Conservation (phyloP, 2,113 vertebrate genomes). For the Clarias macrocephalus region DNA sequence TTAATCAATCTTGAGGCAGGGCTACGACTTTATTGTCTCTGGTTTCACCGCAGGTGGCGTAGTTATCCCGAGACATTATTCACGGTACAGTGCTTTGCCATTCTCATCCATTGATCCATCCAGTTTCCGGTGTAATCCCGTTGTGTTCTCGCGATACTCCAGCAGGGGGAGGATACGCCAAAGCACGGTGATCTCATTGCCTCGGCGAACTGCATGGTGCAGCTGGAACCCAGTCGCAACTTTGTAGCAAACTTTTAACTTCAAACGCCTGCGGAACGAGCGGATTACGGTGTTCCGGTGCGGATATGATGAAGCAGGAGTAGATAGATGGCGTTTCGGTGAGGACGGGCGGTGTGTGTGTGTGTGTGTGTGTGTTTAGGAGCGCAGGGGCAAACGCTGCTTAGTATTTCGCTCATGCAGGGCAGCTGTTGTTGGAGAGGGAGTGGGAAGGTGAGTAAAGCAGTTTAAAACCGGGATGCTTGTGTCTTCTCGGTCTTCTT, state of each 20-base stretch:
- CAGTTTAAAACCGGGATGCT: slow-evolving; percentile 9
- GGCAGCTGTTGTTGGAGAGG: slow-evolving; percentile 29
- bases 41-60: neutral
- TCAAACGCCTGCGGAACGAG: too few species aligned
- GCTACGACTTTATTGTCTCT: neutral
- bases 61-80: neutral
- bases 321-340: neutral
- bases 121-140: neutral
- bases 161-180: slow-evolving; percentile 16
- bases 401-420: slow-evolving; percentile 29
- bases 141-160: slow-evolving; percentile 40
- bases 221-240: slow-evolving; percentile 24
- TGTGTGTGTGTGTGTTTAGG: neutral
- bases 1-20: neutral
- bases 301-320: neutral
- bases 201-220: slow-evolving; percentile 22
- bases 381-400: slow-evolving; percentile 13
- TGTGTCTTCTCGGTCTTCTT: too few species aligned
- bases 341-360: neutral
- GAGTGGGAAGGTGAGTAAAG: slow-evolving; percentile 27
- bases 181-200: slow-evolving; percentile 41
- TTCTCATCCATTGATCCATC: slow-evolving; percentile 2
- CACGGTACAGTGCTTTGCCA: neutral
- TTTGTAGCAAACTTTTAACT: slow-evolving; percentile 38
- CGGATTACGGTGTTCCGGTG: neutral